Evolutionary conservation across 2,888 invertebrate species (phyloP), one percentile per base, ranked within the genome.

Genomic region (Timema cristinae): DNA sequence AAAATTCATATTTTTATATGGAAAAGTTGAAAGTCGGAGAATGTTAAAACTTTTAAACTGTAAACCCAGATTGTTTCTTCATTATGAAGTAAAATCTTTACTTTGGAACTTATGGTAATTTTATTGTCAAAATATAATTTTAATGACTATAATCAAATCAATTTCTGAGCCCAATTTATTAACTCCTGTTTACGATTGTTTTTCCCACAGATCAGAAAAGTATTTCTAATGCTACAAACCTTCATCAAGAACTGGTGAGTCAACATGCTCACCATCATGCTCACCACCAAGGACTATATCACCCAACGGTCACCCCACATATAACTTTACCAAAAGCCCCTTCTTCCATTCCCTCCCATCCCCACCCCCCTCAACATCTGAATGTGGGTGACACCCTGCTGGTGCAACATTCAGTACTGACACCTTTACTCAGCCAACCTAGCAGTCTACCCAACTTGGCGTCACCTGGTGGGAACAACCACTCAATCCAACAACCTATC

Each of bases 231-330:
- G 59, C 50, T 15, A 59, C 70, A 16, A 71, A 80, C 54, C 72
- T 81, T 49, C 81, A 81, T 72, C 81, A 81, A 51, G 81, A 81
- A 73, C 77, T 82, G 5, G 75, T 82, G 16, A 32, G 47, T 13
- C 56, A 59, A 59, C 66, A 70, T 48, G 54, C 67, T 0, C 71
- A 71, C 15, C 56, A 49, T 47, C 81, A 79, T 32, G 32, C 32
- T 67, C 81, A 80, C 48, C 80, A 56, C 50, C 70, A 72, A 15
- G 68, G 56, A 7, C 67, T 72, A 16, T 63, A 63, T 13, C 63
- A 63, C 47, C 63, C 32, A 48, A 48, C 73, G 70, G 47, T 52
- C 71, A 51, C 56, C 67, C 48, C 71, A 16, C 49, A 68, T 50
- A 1, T 59, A 56, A 54, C 73, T 75, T 11, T 78, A 78, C 15